Evolutionary conservation across 2,113 vertebrate species (phyloP).

Genomic region (Mirounga angustirostris): DNA sequence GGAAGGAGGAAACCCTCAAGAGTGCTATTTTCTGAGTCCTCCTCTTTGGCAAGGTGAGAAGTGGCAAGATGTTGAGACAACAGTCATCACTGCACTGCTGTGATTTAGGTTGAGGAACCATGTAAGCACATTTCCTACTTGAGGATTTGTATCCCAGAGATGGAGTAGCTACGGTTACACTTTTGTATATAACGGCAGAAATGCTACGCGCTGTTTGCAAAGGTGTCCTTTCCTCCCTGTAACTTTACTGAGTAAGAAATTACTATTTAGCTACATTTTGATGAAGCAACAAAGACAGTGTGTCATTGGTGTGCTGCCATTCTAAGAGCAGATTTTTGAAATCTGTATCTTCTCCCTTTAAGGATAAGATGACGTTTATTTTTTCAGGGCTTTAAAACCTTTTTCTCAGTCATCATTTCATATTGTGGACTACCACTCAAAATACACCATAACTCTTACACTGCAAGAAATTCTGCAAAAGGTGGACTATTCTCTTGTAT

Average conservation of each 20-base stretch:
- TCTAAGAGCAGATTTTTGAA: neutral
- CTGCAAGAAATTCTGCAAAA: constrained; percentile 20
- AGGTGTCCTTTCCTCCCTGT: neutral
- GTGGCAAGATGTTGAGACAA: neutral
- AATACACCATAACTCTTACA: neutral
- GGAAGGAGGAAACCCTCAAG: neutral
- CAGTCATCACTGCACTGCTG: neutral
- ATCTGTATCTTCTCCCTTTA: neutral
- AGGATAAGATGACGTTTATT: neutral
- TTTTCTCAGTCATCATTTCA: constrained; percentile 6
- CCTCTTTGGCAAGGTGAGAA: neutral
- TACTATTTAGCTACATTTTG: neutral
- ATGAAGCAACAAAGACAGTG: neutral
- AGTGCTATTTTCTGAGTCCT: neutral
- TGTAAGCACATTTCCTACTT: neutral
- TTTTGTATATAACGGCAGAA: neutral
- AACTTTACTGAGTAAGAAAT: constrained; percentile 24
- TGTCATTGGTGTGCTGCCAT: neutral
- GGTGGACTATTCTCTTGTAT: neutral
- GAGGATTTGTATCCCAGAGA: neutral
- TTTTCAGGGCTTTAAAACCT: neutral
- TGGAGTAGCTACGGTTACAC: neutral
- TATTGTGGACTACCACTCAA: neutral
- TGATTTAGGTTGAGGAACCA: neutral
- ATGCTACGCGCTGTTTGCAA: neutral